Percentiles rank a stretch among this genome's conserved stretches.
Conservation (phyloP, 2,888 invertebrate species). For the Apotomis betuletana region DNA sequence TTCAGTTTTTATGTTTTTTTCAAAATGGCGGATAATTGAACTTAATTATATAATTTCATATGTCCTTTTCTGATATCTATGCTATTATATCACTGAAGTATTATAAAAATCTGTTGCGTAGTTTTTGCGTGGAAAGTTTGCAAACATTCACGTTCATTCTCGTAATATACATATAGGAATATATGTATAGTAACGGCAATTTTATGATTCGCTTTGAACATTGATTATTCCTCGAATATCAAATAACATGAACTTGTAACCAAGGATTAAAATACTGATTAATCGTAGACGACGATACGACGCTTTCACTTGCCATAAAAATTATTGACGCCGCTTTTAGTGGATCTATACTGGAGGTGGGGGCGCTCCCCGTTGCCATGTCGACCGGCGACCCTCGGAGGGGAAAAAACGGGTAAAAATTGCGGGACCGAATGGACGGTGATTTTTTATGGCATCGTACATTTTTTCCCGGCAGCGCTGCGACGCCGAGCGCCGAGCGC, state of each 20-base stretch:
- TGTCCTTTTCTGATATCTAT: too few relatives aligned
- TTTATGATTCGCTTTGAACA: background rate
- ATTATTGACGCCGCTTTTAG: conserved; percentile 77
- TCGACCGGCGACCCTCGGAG: conserved; percentile 78
- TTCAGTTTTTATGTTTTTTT: too few relatives aligned
- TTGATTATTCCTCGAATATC: background rate
- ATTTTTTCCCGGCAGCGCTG: conserved; percentile 77
- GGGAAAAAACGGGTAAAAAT: conserved; percentile 84
- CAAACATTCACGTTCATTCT: too few relatives aligned
- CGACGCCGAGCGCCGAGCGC: conserved; percentile 57
- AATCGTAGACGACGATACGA: conserved; percentile 12
- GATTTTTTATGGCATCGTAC: conserved; percentile 83
- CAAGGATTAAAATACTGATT: conserved; percentile 15
- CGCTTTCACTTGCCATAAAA: conserved; percentile 62
- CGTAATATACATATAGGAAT: too few relatives aligned
- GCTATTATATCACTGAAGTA: too few relatives aligned
- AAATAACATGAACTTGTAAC: background rate
- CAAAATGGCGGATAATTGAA: too few relatives aligned
- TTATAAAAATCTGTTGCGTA: too few relatives aligned
- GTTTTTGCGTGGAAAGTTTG: too few relatives aligned
- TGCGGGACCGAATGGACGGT: conserved; percentile 79
- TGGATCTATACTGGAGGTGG: conserved; percentile 56
- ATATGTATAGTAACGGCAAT: too few relatives aligned
- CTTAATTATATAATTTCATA: too few relatives aligned
- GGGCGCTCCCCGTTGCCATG: conserved; percentile 69